These are phyloP conservation scores for Dryocosmus kuriphilus DNA, from an alignment of 2,888 invertebrate species.

Conservation along the genomic window DNA sequence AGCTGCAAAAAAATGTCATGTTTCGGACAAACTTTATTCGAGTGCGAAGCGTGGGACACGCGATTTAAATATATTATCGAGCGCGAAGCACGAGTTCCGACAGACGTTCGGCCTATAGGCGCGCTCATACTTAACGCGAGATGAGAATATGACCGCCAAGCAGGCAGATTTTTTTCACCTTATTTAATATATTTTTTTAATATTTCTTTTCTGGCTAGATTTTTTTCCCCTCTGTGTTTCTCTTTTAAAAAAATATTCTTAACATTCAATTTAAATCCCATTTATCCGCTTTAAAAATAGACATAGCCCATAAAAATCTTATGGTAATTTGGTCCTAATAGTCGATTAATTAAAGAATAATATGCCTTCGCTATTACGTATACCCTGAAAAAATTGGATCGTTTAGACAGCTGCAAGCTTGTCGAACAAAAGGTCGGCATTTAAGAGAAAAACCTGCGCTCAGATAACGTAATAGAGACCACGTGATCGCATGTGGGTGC, in stretches of 20 bases:
- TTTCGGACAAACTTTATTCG: too few relatives aligned
- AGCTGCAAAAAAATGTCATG: too few relatives aligned
- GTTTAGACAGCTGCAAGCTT: slow-evolving; percentile 17
- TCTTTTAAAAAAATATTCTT: background rate
- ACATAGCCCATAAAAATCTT: background rate
- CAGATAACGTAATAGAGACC: slow-evolving; percentile 19
- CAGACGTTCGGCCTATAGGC: too few relatives aligned
- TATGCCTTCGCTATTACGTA: background rate
- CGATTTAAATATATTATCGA: too few relatives aligned
- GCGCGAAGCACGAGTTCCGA: too few relatives aligned
- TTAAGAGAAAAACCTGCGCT: slow-evolving; percentile 19
- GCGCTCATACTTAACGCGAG: too few relatives aligned
- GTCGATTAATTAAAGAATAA: background rate
- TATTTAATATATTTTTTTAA: too few relatives aligned
- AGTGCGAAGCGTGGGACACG: too few relatives aligned
- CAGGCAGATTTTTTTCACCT: too few relatives aligned
- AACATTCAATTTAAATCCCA: background rate
- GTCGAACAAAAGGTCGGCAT: background rate
- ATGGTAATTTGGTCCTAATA: background rate
- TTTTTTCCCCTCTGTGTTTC: background rate
- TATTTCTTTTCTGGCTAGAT: too few relatives aligned
- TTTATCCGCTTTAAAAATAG: background rate
- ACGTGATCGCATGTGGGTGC: slow-evolving; percentile 33
- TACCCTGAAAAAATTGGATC: background rate
- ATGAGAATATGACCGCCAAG: too few relatives aligned